A percentile compares a stretch with the other conserved stretches of the same genome.
These are phyloP conservation scores for Drosophila dunni DNA, from an alignment of 1,140 invertebrate species.

Conservation along the genomic window DNA sequence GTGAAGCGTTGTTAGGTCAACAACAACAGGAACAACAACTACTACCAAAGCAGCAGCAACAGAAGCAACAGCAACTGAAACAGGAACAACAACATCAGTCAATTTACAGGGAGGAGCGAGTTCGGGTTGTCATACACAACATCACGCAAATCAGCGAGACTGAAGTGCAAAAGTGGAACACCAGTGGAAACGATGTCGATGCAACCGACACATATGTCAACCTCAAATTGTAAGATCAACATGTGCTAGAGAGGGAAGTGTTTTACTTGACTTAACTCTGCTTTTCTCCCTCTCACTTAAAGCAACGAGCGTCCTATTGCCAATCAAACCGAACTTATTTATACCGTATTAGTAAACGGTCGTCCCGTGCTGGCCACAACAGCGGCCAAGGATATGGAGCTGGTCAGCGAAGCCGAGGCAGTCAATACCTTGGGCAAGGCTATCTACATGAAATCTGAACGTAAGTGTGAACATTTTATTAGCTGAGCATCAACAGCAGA, in stretches of 20 bases:
- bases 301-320: constrained; percentile 74
- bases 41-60: constrained; percentile 30
- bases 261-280: no score
- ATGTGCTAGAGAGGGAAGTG: not conserved
- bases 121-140: constrained; percentile 85
- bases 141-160: constrained; percentile 82
- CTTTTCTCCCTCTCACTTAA: not conserved
- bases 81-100: constrained; percentile 39
- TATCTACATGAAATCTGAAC: constrained; percentile 93
- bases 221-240: constrained; percentile 75
- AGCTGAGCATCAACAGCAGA: no score
- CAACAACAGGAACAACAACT: constrained; percentile 45
- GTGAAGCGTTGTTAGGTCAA: constrained; percentile 68
- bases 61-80: not conserved
- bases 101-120: constrained; percentile 63
- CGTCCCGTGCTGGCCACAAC: constrained; percentile 91
- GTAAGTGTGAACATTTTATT: constrained; percentile 86
- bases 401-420: constrained; percentile 90
- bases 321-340: constrained; percentile 87
- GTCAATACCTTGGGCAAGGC: constrained; percentile 89
- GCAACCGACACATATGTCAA: constrained; percentile 73
- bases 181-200: constrained; percentile 39
- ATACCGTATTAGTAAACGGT: constrained; percentile 91
- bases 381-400: constrained; percentile 91
- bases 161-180: constrained; percentile 72